Evolutionary conservation across 2,797 vertebrate species (phyloP).

Genomic region (Gymnothorax reevesii): DNA sequence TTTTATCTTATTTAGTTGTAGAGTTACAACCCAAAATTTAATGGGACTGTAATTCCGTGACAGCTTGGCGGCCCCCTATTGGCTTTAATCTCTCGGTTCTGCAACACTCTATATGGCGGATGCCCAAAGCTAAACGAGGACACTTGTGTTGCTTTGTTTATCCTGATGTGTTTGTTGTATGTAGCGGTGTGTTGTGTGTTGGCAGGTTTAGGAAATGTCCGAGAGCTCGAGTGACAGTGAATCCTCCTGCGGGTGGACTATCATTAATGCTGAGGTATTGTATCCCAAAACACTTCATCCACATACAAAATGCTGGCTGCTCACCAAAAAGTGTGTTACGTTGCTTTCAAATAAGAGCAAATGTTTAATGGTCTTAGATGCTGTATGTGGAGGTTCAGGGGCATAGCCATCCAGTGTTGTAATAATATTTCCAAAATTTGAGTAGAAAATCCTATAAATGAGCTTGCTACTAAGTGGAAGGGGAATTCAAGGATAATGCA

Average conservation of each 20-base stretch:
- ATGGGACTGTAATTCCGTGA: too few species aligned
- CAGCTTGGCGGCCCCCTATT: too few species aligned
- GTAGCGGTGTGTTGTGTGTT: conserved; percentile 36
- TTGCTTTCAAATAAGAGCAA: neutral
- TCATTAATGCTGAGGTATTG: conserved; percentile 91
- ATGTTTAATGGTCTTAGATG: neutral
- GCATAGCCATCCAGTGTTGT: neutral
- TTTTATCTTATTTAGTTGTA: too few species aligned
- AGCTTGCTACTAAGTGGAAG: too few species aligned
- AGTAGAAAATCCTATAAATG: too few species aligned
- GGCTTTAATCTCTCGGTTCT: too few species aligned
- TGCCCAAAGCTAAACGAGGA: neutral
- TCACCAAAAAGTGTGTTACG: neutral
- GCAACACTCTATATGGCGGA: too few species aligned
- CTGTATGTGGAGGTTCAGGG: neutral
- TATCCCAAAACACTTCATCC: neutral
- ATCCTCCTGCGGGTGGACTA: conserved; percentile 95
- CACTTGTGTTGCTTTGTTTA: neutral
- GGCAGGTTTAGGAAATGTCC: conserved; percentile 76
- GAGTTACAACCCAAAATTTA: too few species aligned
- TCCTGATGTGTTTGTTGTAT: neutral
- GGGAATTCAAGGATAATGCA: too few species aligned
- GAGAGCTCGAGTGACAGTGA: conserved; percentile 92
- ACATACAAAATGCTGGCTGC: neutral
- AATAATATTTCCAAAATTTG: too few species aligned